phyloP scores from a whole-genome alignment of 2,797 vertebrate species.

The Chelon auratus region DNA sequence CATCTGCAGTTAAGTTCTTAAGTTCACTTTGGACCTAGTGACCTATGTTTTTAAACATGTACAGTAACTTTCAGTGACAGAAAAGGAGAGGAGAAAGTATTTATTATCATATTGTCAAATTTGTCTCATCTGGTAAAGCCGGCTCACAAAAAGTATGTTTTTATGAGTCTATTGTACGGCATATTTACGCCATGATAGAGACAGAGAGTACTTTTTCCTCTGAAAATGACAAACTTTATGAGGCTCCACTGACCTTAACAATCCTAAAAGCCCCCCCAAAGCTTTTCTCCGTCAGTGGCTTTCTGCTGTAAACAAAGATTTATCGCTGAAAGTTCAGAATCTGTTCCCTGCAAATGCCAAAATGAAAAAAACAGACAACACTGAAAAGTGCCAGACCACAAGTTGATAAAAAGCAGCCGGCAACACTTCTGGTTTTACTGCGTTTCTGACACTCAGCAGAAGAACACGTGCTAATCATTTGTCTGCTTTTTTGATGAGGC shows the following conservation, averaged over 20 bases:
- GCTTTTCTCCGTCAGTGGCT: constrained; percentile 25
- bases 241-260: constrained; percentile 38
- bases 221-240: constrained; percentile 31
- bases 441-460: not conserved
- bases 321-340: constrained; percentile 19
- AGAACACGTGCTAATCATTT: constrained; percentile 21
- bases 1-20: not conserved
- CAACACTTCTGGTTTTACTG: not conserved
- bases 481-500: constrained; percentile 7
- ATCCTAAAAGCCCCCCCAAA: constrained; percentile 8
- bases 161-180: not conserved
- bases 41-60: not conserved
- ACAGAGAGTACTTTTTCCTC: not conserved
- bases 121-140: constrained; percentile 16
- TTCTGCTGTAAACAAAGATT: constrained; percentile 48
- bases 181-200: constrained; percentile 9
- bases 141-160: constrained; percentile 15
- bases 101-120: constrained; percentile 18
- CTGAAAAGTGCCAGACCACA: constrained; percentile 12
- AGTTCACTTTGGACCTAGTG: not conserved
- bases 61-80: constrained; percentile 16
- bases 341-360: constrained; percentile 22
- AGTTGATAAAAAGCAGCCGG: constrained; percentile 20
- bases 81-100: constrained; percentile 1
- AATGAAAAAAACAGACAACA: constrained; percentile 13